Evolutionary conservation across 2,888 invertebrate genomes (phyloP).

Genomic region (Drosophila setosimentum): DNA sequence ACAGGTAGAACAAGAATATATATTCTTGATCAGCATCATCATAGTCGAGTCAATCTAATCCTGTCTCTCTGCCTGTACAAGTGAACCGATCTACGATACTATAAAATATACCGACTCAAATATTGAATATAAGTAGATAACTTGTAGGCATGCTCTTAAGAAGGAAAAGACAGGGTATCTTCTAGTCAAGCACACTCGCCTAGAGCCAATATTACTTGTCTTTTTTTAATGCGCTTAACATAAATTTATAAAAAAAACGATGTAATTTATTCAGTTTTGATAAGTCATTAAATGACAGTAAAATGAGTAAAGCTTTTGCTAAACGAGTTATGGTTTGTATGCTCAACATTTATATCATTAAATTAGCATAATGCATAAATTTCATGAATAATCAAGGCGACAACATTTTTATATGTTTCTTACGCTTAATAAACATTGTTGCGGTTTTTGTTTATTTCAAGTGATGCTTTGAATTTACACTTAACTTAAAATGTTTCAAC

Average conservation of each 20-base stretch:
- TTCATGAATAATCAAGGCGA: constrained; percentile 24
- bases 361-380: constrained; percentile 35
- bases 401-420: neutral
- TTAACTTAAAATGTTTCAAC: neutral
- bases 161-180: neutral
- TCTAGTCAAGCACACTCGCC: neutral
- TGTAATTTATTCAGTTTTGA: constrained; percentile 34
- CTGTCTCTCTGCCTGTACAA: neutral
- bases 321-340: constrained; percentile 23
- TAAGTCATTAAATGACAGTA: constrained; percentile 23
- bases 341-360: constrained; percentile 6
- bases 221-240: neutral
- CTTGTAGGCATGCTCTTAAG: neutral
- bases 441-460: neutral
- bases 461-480: neutral
- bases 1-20: neutral
- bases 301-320: constrained; percentile 9
- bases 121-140: neutral
- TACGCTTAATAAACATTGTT: neutral
- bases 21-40: neutral
- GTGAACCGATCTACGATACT: neutral
- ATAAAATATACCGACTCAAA: neutral
- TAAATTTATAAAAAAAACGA: neutral
- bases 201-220: neutral
- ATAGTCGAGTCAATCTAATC: neutral